A percentile compares a stretch with the other conserved stretches of the same genome.
Evolutionary conservation across 2,888 invertebrate genomes (phyloP).

Genomic region (Orthosia cruda): DNA sequence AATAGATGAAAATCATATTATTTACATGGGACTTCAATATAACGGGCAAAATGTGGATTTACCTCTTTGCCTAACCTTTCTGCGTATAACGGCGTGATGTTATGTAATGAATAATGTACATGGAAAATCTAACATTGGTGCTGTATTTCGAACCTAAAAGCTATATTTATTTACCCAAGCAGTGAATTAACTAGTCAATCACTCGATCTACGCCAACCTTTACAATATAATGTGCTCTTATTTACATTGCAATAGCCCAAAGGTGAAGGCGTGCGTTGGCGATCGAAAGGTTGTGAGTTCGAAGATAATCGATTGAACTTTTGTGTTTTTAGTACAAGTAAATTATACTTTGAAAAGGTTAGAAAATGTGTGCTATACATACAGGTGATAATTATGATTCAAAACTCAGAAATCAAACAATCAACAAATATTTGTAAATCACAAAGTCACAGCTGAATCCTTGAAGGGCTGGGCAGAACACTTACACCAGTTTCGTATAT

Average conservation of each 20-base stretch:
- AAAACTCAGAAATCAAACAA: not conserved
- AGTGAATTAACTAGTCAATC: not conserved
- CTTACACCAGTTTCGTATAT: too few relatives aligned
- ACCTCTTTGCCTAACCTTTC: too few relatives aligned
- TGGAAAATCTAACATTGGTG: not conserved
- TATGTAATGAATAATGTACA: too few relatives aligned
- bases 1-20: too few relatives aligned
- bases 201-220: slow-evolving; percentile 1
- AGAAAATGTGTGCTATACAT: not conserved
- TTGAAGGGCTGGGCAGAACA: too few relatives aligned
- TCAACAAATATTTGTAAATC: too few relatives aligned
- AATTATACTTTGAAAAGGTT: not conserved
- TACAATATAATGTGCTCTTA: slow-evolving; percentile 34
- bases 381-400: not conserved
- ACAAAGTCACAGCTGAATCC: too few relatives aligned
- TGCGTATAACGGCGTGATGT: too few relatives aligned
- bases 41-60: too few relatives aligned
- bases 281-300: slow-evolving; percentile 33
- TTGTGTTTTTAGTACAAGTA: not conserved
- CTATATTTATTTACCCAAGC: slow-evolving; percentile 3
- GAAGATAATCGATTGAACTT: slow-evolving; percentile 4
- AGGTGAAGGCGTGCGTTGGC: slow-evolving; percentile 44
- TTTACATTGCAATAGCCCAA: slow-evolving; percentile 32
- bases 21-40: too few relatives aligned
- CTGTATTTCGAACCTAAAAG: not conserved